Conservation (phyloP, 2,113 vertebrate genomes). For the Nothoprocta pentlandii region DNA sequence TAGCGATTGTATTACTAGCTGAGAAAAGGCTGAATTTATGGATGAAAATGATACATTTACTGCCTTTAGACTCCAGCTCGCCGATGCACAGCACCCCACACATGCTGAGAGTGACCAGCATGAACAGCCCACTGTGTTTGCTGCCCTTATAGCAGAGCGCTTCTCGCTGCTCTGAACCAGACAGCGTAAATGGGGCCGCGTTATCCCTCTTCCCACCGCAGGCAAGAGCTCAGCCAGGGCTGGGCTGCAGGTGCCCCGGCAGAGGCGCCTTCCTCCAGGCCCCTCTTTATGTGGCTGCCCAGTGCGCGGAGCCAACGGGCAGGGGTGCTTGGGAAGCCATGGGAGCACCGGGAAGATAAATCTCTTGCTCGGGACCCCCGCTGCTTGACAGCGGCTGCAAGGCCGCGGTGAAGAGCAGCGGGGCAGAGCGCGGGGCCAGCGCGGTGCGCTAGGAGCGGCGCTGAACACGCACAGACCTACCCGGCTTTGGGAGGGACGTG, state of each 20-base stretch:
- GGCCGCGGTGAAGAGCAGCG: background rate
- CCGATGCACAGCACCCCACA: background rate
- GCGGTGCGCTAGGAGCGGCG: background rate
- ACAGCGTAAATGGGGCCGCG: background rate
- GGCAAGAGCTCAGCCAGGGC: background rate
- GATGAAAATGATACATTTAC: background rate
- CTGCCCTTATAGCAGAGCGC: background rate
- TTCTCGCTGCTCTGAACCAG: background rate
- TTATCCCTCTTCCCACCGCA: background rate
- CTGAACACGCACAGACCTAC: background rate
- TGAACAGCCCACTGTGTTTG: background rate
- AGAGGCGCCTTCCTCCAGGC: background rate
- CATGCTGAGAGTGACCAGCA: background rate
- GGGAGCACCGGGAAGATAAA: slow-evolving; percentile 9
- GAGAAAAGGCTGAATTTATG: background rate
- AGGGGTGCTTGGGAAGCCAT: slow-evolving; percentile 1
- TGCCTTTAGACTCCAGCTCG: background rate
- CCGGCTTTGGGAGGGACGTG: background rate
- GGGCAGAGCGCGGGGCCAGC: background rate
- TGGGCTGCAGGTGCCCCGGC: background rate
- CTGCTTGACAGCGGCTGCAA: slow-evolving; percentile 42
- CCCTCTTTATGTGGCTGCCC: background rate
- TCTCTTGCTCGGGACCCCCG: slow-evolving; percentile 19
- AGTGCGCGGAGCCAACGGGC: background rate
- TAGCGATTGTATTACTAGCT: background rate